phyloP scores from a whole-genome alignment of 2,797 vertebrate genomes.

The Loris lydekkerianus region DNA sequence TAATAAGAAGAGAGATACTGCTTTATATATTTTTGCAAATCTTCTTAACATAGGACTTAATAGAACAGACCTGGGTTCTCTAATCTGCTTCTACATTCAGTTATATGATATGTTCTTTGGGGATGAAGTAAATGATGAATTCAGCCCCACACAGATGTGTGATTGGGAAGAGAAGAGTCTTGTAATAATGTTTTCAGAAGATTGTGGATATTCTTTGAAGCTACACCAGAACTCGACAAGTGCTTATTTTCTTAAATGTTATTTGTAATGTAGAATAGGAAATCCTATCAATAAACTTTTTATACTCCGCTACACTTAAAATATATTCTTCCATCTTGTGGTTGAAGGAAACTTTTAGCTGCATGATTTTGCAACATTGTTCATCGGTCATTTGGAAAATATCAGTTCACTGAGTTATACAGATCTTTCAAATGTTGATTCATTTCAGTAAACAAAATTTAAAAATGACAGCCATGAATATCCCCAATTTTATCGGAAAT shows the following conservation, averaged over 20 bases:
- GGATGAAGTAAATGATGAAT: slow-evolving; percentile 37
- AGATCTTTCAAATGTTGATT: slow-evolving; percentile 38
- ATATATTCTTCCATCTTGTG: neutral
- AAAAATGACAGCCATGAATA: slow-evolving; percentile 13
- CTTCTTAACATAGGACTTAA: slow-evolving; percentile 26
- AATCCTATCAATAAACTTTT: slow-evolving; percentile 51
- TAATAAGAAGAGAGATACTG: neutral
- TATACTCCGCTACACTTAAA: neutral
- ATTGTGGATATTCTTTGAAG: slow-evolving; percentile 44
- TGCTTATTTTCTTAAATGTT: slow-evolving; percentile 66
- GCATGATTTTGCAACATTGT: neutral
- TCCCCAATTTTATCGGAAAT: slow-evolving; percentile 36
- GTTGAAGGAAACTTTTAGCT: neutral
- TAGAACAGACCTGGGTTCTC: neutral
- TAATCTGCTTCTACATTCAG: neutral
- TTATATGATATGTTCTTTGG: neutral
- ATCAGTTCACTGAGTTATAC: neutral
- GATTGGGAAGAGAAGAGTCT: slow-evolving; percentile 21
- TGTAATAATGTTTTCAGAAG: slow-evolving; percentile 39
- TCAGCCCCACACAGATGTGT: neutral
- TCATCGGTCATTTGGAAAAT: neutral
- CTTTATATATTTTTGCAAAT: slow-evolving; percentile 28
- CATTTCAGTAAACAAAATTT: neutral
- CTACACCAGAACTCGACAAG: slow-evolving; percentile 47
- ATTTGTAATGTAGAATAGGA: slow-evolving; percentile 41